phyloP scores from a whole-genome alignment of 2,888 invertebrate genomes.

The Xestia c-nigrum region DNA sequence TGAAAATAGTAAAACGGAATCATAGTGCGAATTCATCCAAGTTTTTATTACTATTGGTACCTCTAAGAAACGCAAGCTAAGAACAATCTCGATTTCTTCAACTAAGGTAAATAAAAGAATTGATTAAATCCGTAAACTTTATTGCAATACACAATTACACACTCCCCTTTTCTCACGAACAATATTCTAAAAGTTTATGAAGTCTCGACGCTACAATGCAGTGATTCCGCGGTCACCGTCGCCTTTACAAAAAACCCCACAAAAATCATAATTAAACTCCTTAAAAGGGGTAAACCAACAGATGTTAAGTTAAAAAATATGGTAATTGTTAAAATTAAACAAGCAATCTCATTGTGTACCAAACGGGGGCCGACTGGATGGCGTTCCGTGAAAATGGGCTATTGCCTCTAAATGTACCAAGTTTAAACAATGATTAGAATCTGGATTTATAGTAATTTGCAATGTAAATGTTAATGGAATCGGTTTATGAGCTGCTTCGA shows the following conservation, averaged over 20 bases:
- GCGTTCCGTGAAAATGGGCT: constrained; percentile 82
- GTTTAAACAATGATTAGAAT: constrained; percentile 85
- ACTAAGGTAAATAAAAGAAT: background rate
- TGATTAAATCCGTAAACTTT: background rate
- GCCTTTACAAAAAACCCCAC: constrained; percentile 40
- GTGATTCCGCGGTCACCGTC: constrained; percentile 37
- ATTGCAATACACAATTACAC: background rate
- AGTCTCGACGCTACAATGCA: constrained; percentile 33
- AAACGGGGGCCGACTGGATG: constrained; percentile 75
- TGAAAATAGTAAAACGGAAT: background rate
- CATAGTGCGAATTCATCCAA: background rate
- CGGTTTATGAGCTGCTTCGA: constrained; percentile 73
- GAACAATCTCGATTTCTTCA: background rate
- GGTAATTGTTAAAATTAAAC: constrained; percentile 85
- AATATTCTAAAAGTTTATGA: constrained; percentile 23
- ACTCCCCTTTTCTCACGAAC: background rate
- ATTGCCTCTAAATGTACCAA: constrained; percentile 82
- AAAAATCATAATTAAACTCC: constrained; percentile 76
- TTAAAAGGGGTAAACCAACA: constrained; percentile 79
- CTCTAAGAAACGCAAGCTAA: background rate
- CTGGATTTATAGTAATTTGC: constrained; percentile 86
- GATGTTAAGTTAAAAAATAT: constrained; percentile 82
- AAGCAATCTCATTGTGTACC: constrained; percentile 83
- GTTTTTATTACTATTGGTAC: background rate
- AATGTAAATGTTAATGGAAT: constrained; percentile 81